Conservation (phyloP, 2,113 vertebrate genomes). For the Lophius piscatorius region DNA sequence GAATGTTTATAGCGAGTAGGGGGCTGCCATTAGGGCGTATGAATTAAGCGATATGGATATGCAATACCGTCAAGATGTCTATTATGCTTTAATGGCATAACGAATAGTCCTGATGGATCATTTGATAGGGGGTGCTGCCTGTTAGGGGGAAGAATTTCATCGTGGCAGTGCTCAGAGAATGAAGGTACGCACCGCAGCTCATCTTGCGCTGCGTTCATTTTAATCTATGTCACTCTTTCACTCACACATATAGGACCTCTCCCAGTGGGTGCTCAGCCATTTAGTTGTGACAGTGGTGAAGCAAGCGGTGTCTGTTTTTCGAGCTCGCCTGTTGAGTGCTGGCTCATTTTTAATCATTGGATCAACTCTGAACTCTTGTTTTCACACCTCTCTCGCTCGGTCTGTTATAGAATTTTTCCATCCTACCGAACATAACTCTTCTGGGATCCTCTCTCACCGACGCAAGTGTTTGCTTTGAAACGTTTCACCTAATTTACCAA, state of each 20-base stretch:
- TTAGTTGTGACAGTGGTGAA: not conserved
- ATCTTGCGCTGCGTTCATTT: slow-evolving; percentile 52
- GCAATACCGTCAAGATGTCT: slow-evolving; percentile 53
- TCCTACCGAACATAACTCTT: slow-evolving; percentile 36
- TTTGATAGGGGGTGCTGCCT: slow-evolving; percentile 34
- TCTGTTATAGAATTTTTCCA: slow-evolving; percentile 35
- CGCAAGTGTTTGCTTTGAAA: slow-evolving; percentile 12
- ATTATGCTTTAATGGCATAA: slow-evolving; percentile 43
- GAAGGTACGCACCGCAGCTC: slow-evolving; percentile 33
- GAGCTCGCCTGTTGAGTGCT: slow-evolving; percentile 52
- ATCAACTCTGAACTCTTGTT: too few species aligned
- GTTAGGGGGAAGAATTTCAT: slow-evolving; percentile 20
- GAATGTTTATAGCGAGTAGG: slow-evolving; percentile 35
- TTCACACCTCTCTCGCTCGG: too few species aligned
- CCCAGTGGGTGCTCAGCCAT: slow-evolving; percentile 26
- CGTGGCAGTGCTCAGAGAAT: slow-evolving; percentile 14
- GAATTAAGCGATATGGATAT: slow-evolving; percentile 47
- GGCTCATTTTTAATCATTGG: slow-evolving; percentile 51
- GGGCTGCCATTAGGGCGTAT: slow-evolving; percentile 33
- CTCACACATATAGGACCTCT: slow-evolving; percentile 31
- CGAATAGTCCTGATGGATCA: slow-evolving; percentile 47
- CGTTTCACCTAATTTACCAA: slow-evolving; percentile 35
- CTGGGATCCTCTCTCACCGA: slow-evolving; percentile 29
- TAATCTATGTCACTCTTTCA: slow-evolving; percentile 65
- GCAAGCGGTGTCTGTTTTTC: slow-evolving; percentile 34